Conservation (phyloP, 2,888 invertebrate species). For the Drosophila pegasa region DNA sequence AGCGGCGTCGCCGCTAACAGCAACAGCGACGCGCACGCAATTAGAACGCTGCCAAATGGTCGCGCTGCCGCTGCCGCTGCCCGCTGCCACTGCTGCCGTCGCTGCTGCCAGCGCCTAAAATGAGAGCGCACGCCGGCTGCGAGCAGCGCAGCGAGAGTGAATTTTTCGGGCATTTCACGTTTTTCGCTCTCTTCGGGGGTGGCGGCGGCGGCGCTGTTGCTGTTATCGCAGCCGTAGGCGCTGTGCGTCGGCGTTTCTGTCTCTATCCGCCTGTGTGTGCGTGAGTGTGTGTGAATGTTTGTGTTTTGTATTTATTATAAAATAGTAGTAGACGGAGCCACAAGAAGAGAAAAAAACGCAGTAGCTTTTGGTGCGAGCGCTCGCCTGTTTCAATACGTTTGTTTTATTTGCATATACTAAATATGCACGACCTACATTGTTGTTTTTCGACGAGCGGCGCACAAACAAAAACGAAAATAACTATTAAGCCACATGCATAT, state of each 20-base stretch:
- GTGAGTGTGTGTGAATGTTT: slow-evolving; percentile 26
- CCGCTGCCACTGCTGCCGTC: background rate
- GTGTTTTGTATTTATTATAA: slow-evolving; percentile 62
- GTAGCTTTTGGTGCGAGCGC: slow-evolving; percentile 39
- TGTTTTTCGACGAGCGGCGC: slow-evolving; percentile 54
- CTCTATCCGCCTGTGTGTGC: background rate
- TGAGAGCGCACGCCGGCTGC: slow-evolving; percentile 34
- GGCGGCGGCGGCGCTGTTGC: slow-evolving; percentile 55
- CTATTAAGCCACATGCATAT: slow-evolving; percentile 47
- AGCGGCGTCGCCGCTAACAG: slow-evolving; percentile 41
- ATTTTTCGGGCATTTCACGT: slow-evolving; percentile 47
- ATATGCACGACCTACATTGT: slow-evolving; percentile 80
- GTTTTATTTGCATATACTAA: slow-evolving; percentile 75
- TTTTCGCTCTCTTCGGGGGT: slow-evolving; percentile 52
- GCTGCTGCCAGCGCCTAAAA: slow-evolving; percentile 35
- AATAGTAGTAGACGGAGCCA: slow-evolving; percentile 50
- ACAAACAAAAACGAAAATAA: slow-evolving; percentile 56
- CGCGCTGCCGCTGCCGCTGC: slow-evolving; percentile 6
- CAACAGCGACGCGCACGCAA: slow-evolving; percentile 68
- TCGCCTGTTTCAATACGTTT: slow-evolving; percentile 48
- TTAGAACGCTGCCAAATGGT: slow-evolving; percentile 59
- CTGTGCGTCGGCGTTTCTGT: slow-evolving; percentile 49
- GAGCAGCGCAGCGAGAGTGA: slow-evolving; percentile 70
- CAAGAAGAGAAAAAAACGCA: slow-evolving; percentile 31
- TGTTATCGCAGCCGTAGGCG: slow-evolving; percentile 56